Evolutionary conservation across 1,140 invertebrate species (phyloP), one percentile per base, ranked within the genome.

Genomic region (Ostrea denselamellosa): DNA sequence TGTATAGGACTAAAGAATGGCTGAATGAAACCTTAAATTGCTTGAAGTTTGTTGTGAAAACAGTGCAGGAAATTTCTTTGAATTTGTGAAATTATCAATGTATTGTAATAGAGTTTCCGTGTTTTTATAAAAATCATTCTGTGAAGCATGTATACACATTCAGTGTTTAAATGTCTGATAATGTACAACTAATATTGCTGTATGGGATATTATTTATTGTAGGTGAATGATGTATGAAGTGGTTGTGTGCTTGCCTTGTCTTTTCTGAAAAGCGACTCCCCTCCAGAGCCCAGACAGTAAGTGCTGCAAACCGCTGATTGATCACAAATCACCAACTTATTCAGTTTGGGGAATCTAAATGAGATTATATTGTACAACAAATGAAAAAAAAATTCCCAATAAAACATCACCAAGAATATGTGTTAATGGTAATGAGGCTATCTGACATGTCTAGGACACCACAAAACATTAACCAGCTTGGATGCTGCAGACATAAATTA

Each of bases 291-390:
- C 25, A 14, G 34, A 25, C 10, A 28, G 68, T 77, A 34, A 77
- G 68, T 77, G 68, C 68, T 8, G 25, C 25, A 77, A 77, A 77
- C 68, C 14, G 22, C 28, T 77, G 68, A 77, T 77, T 77, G 68
- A 77, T 77, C 68, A 77, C 68, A 77, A 77, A 25, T 77, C 68
- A 34, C 10, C 9, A 17, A 62, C 58, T 77, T 77, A 77, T 77
- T 77, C 68, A 77, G 68, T 77, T 77, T 28, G 68, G 68, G 25
- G 68, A 77, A 28, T 77, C 68, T 0, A 28, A 77, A 77, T 77
- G 68, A 77, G 68, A 77, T 77, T 77, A 77, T 77, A 77, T 77
- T 77, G 12, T 77, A 77, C 68, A 77, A 77, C 68, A 77, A 34
- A 77, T 77, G 68, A 77, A 34, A 77, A 77, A 44, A 77, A 25